Percentiles rank a stretch among this genome's conserved stretches.
phyloP scores from a whole-genome alignment of 2,888 invertebrate species.

The Euphydryas editha region DNA sequence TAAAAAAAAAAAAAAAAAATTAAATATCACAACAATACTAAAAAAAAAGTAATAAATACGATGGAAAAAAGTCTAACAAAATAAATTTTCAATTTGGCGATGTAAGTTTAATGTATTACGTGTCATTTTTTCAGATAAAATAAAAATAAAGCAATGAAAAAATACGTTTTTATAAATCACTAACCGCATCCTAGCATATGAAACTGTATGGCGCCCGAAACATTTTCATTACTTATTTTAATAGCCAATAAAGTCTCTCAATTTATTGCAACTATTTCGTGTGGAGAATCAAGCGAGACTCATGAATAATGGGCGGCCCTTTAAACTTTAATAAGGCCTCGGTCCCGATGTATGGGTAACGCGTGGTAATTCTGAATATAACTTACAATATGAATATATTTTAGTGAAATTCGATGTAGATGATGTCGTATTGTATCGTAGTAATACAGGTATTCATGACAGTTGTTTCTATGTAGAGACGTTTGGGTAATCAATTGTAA shows the following conservation, averaged over 20 bases:
- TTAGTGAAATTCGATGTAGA: slow-evolving; percentile 19
- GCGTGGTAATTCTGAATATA: slow-evolving; percentile 55
- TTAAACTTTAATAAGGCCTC: slow-evolving; percentile 76
- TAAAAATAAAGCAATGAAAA: slow-evolving; percentile 14
- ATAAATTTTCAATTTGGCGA: not conserved
- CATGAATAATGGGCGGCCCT: slow-evolving; percentile 74
- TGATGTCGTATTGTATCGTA: slow-evolving; percentile 3
- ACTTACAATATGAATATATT: slow-evolving; percentile 33
- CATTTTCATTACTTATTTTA: slow-evolving; percentile 79
- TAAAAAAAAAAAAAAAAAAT: no score
- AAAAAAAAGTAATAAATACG: no score
- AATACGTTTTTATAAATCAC: slow-evolving; percentile 18
- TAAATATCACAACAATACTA: no score
- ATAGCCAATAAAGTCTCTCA: slow-evolving; percentile 77
- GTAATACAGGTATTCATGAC: not conserved
- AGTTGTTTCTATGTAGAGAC: not conserved
- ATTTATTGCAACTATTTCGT: slow-evolving; percentile 77
- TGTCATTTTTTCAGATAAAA: not conserved
- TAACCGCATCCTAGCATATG: slow-evolving; percentile 38
- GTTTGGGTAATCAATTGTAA: not conserved
- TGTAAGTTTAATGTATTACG: not conserved
- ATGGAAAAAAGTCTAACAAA: no score
- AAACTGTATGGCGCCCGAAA: slow-evolving; percentile 50
- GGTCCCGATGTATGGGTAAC: slow-evolving; percentile 56
- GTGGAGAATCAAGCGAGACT: slow-evolving; percentile 73